These are phyloP conservation scores for Maniola hyperantus DNA, from an alignment of 2,888 invertebrate species.

Conservation along the genomic window DNA sequence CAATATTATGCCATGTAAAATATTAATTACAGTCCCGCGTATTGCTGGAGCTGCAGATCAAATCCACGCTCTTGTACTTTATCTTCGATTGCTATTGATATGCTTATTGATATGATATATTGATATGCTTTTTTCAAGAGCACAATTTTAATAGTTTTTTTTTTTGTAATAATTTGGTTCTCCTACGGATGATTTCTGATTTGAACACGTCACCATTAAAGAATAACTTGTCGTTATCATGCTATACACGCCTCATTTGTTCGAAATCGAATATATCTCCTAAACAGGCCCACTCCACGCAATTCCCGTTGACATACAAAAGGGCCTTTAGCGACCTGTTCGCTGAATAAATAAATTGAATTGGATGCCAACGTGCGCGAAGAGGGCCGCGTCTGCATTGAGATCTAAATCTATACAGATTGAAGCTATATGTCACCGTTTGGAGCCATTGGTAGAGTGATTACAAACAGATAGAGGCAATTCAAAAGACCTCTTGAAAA, in stretches of 20 bases:
- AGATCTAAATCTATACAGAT: slow-evolving; percentile 39
- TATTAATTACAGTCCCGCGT: too few species aligned
- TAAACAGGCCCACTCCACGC: slow-evolving; percentile 24
- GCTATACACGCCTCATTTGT: slow-evolving; percentile 23
- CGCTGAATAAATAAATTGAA: slow-evolving; percentile 43
- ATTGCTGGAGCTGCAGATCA: too few species aligned
- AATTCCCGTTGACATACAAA: slow-evolving; percentile 34
- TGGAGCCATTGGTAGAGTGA: background rate
- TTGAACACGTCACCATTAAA: too few species aligned
- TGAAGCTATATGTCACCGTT: slow-evolving; percentile 14
- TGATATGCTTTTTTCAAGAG: too few species aligned
- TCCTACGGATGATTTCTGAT: too few species aligned
- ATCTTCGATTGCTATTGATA: too few species aligned
- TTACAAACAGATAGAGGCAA: background rate
- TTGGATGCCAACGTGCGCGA: slow-evolving; percentile 34
- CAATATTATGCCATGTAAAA: too few species aligned
- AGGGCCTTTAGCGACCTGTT: slow-evolving; percentile 39
- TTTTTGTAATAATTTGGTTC: too few species aligned
- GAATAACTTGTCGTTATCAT: background rate
- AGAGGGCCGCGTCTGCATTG: slow-evolving; percentile 29
- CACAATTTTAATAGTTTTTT: too few species aligned
- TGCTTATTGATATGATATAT: too few species aligned
- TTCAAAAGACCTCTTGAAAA: too few species aligned
- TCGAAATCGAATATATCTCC: slow-evolving; percentile 22
- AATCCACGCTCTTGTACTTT: too few species aligned